These are phyloP conservation scores for Potamarius usumacintae DNA, from an alignment of 2,113 vertebrate species.

Conservation along the genomic window DNA sequence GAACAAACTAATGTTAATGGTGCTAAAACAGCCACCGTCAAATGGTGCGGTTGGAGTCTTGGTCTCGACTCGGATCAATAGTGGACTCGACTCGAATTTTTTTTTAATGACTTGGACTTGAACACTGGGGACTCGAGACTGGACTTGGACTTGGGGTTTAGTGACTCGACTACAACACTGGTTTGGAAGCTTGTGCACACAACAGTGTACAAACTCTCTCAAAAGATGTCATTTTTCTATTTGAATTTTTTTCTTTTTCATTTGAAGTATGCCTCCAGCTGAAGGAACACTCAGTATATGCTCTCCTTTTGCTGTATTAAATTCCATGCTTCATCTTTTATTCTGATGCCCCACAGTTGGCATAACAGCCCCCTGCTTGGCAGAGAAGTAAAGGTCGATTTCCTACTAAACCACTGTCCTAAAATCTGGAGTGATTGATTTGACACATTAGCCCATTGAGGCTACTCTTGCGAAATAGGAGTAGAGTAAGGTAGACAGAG, in stretches of 20 bases:
- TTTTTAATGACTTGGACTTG: no score
- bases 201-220: not conserved
- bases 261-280: not conserved
- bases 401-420: constrained; percentile 72
- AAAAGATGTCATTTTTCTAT: not conserved
- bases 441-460: constrained; percentile 61
- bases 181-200: not conserved
- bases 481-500: not conserved
- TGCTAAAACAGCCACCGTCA: no score
- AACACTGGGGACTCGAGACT: no score
- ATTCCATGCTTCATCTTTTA: constrained; percentile 30
- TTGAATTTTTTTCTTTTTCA: not conserved
- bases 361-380: constrained; percentile 21
- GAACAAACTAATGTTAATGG: no score
- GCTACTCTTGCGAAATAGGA: constrained; percentile 30
- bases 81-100: no score
- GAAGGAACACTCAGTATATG: not conserved
- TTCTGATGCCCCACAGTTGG: constrained; percentile 26
- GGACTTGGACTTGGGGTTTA: no score
- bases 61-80: no score
- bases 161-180: no score
- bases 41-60: no score
- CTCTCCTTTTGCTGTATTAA: constrained; percentile 24
- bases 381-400: constrained; percentile 70
- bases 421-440: constrained; percentile 75